Evolutionary conservation across 2,888 invertebrate species (phyloP).

Genomic region (Pristionchus exspectatus): DNA sequence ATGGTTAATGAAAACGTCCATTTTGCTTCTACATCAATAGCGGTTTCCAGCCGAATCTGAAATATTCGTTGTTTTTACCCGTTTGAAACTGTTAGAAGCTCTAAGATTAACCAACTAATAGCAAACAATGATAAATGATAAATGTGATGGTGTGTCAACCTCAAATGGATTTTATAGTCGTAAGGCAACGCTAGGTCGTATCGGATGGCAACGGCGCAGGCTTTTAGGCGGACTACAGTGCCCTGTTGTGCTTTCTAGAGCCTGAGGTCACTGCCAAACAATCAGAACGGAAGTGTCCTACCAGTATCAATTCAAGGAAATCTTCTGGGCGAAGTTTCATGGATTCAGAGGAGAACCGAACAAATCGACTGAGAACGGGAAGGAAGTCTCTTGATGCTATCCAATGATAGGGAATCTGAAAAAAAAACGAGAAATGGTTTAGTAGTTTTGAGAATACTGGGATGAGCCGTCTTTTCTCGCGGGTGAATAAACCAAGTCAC

Average conservation of each 20-base stretch:
- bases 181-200: too few species aligned
- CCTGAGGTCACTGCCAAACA: too few species aligned
- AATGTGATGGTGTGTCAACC: too few species aligned
- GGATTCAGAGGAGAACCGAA: neutral
- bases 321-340: neutral
- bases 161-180: too few species aligned
- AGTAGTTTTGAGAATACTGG: too few species aligned
- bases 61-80: neutral
- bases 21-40: neutral
- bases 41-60: neutral
- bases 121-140: too few species aligned
- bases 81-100: too few species aligned
- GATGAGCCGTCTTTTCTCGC: neutral
- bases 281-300: neutral
- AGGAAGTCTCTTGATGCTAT: neutral
- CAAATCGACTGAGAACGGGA: neutral
- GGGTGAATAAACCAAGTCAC: neutral
- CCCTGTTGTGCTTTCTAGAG: too few species aligned
- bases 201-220: too few species aligned
- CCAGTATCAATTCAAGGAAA: neutral
- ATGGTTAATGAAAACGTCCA: neutral
- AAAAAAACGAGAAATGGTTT: neutral
- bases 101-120: too few species aligned
- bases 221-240: too few species aligned
- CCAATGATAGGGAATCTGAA: neutral